Evolutionary conservation across 2,797 vertebrate genomes (phyloP), one percentile per base, ranked within the genome.

Genomic region (Xenopus petersii): DNA sequence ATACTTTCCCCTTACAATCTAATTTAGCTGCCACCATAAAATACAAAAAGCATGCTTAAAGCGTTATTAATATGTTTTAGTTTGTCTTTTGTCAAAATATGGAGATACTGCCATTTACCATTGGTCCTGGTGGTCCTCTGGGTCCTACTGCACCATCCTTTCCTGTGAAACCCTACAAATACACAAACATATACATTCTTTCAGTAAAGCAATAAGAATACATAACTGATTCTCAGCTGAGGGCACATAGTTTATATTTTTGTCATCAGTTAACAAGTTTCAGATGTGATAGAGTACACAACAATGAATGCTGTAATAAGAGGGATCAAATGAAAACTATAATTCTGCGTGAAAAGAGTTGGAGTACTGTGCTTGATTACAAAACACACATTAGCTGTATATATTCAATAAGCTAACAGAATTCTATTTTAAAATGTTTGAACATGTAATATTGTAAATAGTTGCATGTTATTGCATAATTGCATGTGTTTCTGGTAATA

Each of bases 121-220:
- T 93, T 70, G 93, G 88, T 69, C 97, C 97, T 7, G 93, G 84
- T 2, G 95, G 94, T 33, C 97, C 97, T 88, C 94, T 88, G 70
- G 95, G 94, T 85, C 97, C 97, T 30, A 88, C 80, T 1, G 90
- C 75, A 74, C 97, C 97, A 58, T 98, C 95, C 86, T 98, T 98
- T 81, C 97, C 97, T 80, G 86, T 92, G 75, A 97, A 97, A 60
- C 97, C 97, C 97, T 99, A 71, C 86, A 49, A 0, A 83, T 62
- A 26, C 33, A 69, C 3, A 60, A 46, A 75, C 26, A 51, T 30
- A 51, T 51, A 10, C 11, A 51, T 51, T 51, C 6, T 12, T 51
- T 51, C 49, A 51, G 49, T 51, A 51, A 51, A 10, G 12, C 49
- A 51, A 16, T 13, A 56, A 13, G 7, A 16, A 56, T 56, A 1